Base-by-base conservation (phyloP, 2,113 vertebrate species). In the Anhinga rufa region DNA sequence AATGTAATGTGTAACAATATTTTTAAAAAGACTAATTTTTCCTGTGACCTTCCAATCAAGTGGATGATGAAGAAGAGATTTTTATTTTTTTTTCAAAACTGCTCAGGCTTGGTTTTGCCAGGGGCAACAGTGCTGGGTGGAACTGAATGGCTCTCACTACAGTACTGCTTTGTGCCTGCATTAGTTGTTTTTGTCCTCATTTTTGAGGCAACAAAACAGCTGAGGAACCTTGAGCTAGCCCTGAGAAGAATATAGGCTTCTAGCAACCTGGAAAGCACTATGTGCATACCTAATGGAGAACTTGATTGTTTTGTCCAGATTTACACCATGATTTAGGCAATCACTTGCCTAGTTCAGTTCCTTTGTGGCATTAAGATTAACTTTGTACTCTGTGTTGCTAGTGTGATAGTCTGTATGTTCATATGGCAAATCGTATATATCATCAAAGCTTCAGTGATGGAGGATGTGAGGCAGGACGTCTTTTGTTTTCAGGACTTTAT, bases 301-400 rank as follows among this genome's bases (percentile, higher is more conserved):
- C 4, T n/a, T 34, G 26, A 17, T 55, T 58, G 16, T 25, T 71
- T 86, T 77, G 12, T 15, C 58, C 0, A 0, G 10, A 31, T 38
- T 82, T 76, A 38, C 10, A 16, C 4, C 2, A 3, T 13, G 36
- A 64, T 79, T 91, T 65, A 69, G 38, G 48, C 8, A 40, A 48
- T 17, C 21, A 26, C 9, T 36, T 61, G 11, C 51, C 4, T 12
- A 17, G 7, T 66, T 81, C 40, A 29, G 7, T 51, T 52, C 24
- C 25, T 72, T 55, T 52, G 15, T 1, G 2, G 11, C 17, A 17
- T 44, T 65, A 34, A 48, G 31, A 36, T 51, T 66, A 40, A 62
- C 13, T 4, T 17, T 0, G 0, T 49, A 7, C 17, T 65, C 44
- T 52, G 3, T 52, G 28, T 32, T 74, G 10, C 76, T 69, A 6